A percentile compares a stretch with the other conserved stretches of the same genome.
Evolutionary conservation across 2,797 vertebrate genomes (phyloP).

Genomic region (Xenentodon cancila): DNA sequence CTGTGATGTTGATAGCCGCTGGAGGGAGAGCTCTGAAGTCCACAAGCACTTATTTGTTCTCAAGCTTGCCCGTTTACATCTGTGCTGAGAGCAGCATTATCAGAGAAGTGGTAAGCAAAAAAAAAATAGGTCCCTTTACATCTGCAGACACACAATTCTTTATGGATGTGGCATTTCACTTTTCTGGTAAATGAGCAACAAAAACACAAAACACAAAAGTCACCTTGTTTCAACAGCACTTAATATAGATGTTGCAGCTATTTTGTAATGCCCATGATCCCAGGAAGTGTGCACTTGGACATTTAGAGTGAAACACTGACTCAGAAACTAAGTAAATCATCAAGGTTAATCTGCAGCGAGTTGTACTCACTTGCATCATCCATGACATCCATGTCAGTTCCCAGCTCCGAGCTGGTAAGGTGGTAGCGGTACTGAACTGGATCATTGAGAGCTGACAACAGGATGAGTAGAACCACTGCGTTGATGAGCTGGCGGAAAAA

Average conservation of each 20-base stretch:
- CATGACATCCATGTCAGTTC: constrained; percentile 94
- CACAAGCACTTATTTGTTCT: constrained; percentile 56
- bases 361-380: constrained; percentile 95
- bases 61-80: constrained; percentile 52
- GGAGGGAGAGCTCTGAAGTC: constrained; percentile 54
- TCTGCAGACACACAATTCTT: constrained; percentile 14
- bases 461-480: constrained; percentile 91
- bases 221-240: too few species aligned
- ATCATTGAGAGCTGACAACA: constrained; percentile 92
- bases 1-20: constrained; percentile 57
- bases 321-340: background rate
- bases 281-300: too few species aligned
- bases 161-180: background rate
- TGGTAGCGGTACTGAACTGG: constrained; percentile 91
- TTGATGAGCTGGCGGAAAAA: constrained; percentile 89
- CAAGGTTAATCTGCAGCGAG: background rate
- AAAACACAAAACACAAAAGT: too few species aligned
- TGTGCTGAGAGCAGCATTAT: constrained; percentile 61
- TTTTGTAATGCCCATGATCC: too few species aligned
- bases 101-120: constrained; percentile 20
- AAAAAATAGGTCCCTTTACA: constrained; percentile 22
- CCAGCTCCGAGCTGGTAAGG: constrained; percentile 89
- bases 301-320: background rate
- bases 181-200: too few species aligned
- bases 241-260: too few species aligned